Evolutionary conservation across 2,113 vertebrate species (phyloP), one percentile per base, ranked within the genome.

Genomic region (Archilochus colubris): DNA sequence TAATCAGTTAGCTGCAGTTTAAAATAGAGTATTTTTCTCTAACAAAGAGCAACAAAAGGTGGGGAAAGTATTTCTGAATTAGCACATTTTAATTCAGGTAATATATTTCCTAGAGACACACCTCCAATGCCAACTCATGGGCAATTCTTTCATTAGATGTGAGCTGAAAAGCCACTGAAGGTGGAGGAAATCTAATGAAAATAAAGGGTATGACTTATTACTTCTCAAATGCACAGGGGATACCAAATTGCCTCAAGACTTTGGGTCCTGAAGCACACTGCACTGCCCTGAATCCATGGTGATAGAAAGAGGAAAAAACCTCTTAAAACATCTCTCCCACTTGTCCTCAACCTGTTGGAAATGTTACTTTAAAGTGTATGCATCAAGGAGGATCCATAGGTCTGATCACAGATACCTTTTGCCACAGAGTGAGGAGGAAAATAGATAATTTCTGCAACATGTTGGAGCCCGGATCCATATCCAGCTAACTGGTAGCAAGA

Each of bases 1-100:
- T 79, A 61, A 93, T 94, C 78, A 50, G 72, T 89, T 81, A 93
- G 67, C 82, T 88, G 80, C 36, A 88, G 31, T 63, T 89, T 80
- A 21, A 88, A 96, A 33, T 14, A n/a, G 24, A 81, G 16, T 21
- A 33, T 87, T 95, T 94, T 76, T 44, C 48, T 54, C 38, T 78
- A 88, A 91, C 43, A 74, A 74, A 93, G 67, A 74, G 43, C 88
- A 95, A 53, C 51, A 68, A 51, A 89, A 78, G 24, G n/a, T 74
- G 25, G 61, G 48, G 48, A 91, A 89, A 18, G 44, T 79, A 68
- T 91, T 89, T 95, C 77, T 89, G 64, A 88, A 79, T 73, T 64
- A 61, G 21, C 48, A 38, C 24, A 24, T 86, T 94, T 82, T 66
- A 82, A 91, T 68, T 75, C 19, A 21, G n/a, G 30, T 66, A 59